Evolutionary conservation across 2,113 vertebrate species (phyloP), one percentile per base, ranked within the genome.

Genomic region (Ceratotherium simum): DNA sequence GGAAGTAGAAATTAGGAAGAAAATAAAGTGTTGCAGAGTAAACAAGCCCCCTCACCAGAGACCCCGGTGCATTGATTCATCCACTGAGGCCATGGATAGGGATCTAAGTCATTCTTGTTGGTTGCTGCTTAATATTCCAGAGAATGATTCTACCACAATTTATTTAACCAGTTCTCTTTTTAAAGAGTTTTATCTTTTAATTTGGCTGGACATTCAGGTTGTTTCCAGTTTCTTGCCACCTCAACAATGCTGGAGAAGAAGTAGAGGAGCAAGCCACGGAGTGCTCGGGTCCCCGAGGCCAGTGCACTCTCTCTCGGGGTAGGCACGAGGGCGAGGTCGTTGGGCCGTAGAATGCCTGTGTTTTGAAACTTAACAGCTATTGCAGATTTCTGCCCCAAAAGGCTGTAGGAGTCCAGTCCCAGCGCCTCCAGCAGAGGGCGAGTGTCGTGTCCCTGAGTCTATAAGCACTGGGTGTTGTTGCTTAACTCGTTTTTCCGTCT

Each of bases 271-370:
- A 9, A 91, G 39, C 42, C 17, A 17, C 16, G 0, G 12, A 27
- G 20, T 9, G 25, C 0, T 0, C 21, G 13, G 62, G 12, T 8
- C 31, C 21, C 27, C 20, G 14, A n/a, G n/a, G 62, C 42, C 33
- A 20, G 23, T 20, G n/a, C 8, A 1, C 54, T n/a, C 62, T 23
- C 56, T 27, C 51, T 9, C 29, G 36, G 33, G 42, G 62, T 81
- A 10, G 65, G 8, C 42, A 51, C 51, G 17, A 17, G 6, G 1
- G 25, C 7, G 25, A 70, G 56, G 25, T 51, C 0, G 0, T 31
- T 84, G 91, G 33, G 56, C 58, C 29, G 18, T 6, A 29, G 36
- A 46, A 36, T 46, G 23, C 8, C 36, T 87, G 10, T 29, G 39
- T 78, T 86, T 73, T 33, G 21, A 83, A 48, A 39, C 31, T 51